A percentile compares a stretch with the other conserved stretches of the same genome.
phyloP scores from a whole-genome alignment of 2,888 invertebrate genomes.

The Eugnorisma glareosa region DNA sequence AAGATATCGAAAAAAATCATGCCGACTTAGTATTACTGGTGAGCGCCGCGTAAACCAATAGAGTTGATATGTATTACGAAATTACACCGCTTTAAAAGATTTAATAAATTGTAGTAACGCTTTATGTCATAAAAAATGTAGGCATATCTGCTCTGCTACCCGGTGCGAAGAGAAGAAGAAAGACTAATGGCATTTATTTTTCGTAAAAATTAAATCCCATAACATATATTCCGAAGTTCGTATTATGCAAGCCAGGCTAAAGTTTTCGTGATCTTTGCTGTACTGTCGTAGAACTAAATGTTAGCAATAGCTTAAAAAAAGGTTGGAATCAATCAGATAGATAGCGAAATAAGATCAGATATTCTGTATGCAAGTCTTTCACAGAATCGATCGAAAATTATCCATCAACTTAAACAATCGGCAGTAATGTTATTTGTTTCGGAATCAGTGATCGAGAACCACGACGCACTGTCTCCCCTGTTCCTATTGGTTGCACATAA shows the following conservation, averaged over 20 bases:
- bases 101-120: neutral
- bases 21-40: neutral
- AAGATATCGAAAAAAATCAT: neutral
- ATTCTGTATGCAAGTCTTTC: neutral
- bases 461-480: constrained; percentile 91
- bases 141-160: neutral
- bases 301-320: neutral
- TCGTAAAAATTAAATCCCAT: neutral
- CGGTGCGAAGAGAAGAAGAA: neutral
- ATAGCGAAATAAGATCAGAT: neutral
- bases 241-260: neutral
- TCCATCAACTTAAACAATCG: neutral
- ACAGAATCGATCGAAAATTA: neutral
- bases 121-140: neutral
- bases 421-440: constrained; percentile 19
- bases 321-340: neutral
- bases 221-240: neutral
- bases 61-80: neutral
- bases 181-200: neutral
- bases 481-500: constrained; percentile 95
- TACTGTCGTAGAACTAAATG: neutral
- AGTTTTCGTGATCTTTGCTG: neutral
- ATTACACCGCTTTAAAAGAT: neutral
- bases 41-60: neutral
- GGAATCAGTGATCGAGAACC: constrained; percentile 89